Conservation (phyloP, 2,888 invertebrate genomes). For the Chrysodeixis includens region DNA sequence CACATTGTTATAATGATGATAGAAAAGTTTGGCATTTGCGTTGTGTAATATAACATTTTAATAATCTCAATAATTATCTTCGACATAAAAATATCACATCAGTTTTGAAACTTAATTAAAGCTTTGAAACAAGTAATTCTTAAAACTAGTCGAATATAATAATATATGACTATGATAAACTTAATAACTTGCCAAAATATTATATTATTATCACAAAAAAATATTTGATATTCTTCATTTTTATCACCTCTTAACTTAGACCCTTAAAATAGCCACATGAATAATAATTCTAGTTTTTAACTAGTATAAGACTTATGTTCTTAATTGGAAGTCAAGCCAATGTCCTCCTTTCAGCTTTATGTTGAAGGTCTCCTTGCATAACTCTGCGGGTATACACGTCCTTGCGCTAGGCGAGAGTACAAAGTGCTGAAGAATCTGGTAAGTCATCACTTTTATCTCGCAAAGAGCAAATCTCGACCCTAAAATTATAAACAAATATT, state of each 20-base stretch:
- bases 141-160: neutral
- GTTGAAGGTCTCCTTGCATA: slow-evolving; percentile 62
- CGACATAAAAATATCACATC: neutral
- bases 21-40: neutral
- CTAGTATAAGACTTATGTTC: slow-evolving; percentile 31
- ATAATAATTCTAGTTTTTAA: too few species aligned
- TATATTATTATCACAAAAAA: too few species aligned
- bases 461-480: slow-evolving; percentile 77
- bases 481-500: slow-evolving; percentile 15
- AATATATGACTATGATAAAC: neutral
- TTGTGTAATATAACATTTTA: neutral
- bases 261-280: too few species aligned
- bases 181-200: too few species aligned
- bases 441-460: slow-evolving; percentile 75
- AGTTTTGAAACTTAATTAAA: slow-evolving; percentile 1
- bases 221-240: too few species aligned
- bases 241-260: too few species aligned
- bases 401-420: slow-evolving; percentile 67
- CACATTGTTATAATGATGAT: too few species aligned
- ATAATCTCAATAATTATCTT: neutral
- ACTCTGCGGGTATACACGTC: slow-evolving; percentile 64
- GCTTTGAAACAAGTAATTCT: neutral
- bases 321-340: slow-evolving; percentile 65
- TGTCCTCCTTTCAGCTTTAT: slow-evolving; percentile 69
- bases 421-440: slow-evolving; percentile 70